Evolutionary conservation across 2,113 vertebrate genomes (phyloP), one percentile per base, ranked within the genome.

Genomic region (Merops nubicus): DNA sequence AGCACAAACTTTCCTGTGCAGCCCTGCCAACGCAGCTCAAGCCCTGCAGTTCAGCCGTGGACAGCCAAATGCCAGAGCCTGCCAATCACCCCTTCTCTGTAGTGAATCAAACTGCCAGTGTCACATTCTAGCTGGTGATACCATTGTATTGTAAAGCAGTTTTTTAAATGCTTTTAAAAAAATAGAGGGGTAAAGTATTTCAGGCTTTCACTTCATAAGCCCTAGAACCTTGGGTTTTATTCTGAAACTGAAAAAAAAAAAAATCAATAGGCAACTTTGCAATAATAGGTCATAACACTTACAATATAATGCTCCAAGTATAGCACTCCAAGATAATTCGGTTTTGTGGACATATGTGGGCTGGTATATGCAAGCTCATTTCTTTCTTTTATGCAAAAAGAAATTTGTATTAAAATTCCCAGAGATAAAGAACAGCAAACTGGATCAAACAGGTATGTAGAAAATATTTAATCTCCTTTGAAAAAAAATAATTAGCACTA

Each of bases 11-110:
- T 96, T 26, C 64, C 8, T 8, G 6, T 3, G 9, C 87, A 91
- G 88, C 68, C 56, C 76, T 95, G 95, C 92, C 95, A 96, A 88
- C 6, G 48, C 70, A 90, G 17, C 92, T 92, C 84, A 94, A 83
- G 76, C 48, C 85, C 95, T 67, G 81, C 86, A 74, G 92, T 81
- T 96, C 94, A 80, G 62, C 75, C 36, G 38, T 19, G 65, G 91
- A 82, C 88, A 95, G 57, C 33, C 0, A 11, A 79, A 43, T 13
- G 74, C 60, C 91, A 92, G 74, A 65, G 78, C 51, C 80, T 95
- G 95, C 77, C 95, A 93, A 91, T 88, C 88, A 89, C 47, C 67
- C 76, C 47, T 72, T 23, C 85, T 74, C 54, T 33, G 77, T 2
- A 60, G 60, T 19, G 42, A 81, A 22, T 7, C 42, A 54, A 88